phyloP scores from a whole-genome alignment of 2,113 vertebrate genomes.

The Pachyramphus minor region DNA sequence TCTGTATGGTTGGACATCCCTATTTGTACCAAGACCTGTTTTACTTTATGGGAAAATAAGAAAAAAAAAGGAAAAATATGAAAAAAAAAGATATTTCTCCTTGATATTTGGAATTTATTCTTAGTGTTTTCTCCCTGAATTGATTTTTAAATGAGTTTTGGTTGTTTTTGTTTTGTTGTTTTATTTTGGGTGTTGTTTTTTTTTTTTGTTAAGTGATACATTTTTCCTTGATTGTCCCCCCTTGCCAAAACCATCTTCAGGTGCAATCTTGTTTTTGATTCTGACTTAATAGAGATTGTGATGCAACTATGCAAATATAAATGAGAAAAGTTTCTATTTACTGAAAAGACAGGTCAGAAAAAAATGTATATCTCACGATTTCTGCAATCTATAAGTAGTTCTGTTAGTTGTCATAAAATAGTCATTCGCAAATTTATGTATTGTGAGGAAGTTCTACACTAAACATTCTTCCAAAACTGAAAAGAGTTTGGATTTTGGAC shows the following conservation, averaged over 20 bases:
- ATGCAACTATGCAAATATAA: background rate
- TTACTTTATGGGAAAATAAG: background rate
- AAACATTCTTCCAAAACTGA: background rate
- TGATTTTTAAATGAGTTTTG: background rate
- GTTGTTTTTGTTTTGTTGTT: background rate
- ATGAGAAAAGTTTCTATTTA: background rate
- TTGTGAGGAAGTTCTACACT: background rate
- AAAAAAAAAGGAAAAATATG: too few relatives aligned
- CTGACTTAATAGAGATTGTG: background rate
- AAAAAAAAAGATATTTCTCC: accelerated
- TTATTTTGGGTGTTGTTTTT: background rate
- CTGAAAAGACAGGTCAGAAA: background rate
- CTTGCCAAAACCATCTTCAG: background rate
- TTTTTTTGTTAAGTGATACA: background rate
- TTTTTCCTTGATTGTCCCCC: background rate
- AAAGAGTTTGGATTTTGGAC: background rate
- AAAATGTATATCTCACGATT: background rate
- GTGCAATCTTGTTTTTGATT: background rate
- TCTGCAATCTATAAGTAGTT: background rate
- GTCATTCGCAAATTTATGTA: background rate
- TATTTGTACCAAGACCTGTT: background rate
- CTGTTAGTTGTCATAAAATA: background rate
- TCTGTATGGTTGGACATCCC: background rate
- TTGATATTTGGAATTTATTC: background rate
- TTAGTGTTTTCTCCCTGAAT: background rate